Conservation (phyloP, 2,797 vertebrate genomes). For the Holocentrus rufus region DNA sequence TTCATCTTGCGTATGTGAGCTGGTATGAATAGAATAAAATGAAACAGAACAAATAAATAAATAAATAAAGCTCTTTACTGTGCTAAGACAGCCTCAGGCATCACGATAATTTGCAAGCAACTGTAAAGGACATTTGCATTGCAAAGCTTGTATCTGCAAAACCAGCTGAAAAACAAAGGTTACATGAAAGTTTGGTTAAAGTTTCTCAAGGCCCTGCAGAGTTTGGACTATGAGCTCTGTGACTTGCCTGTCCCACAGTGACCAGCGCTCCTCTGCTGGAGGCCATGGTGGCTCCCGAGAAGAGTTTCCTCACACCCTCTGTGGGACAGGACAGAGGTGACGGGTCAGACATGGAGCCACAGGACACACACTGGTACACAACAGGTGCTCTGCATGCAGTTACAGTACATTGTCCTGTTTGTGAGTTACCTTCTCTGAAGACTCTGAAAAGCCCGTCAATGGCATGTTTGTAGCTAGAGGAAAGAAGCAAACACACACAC, state of each 20-base stretch:
- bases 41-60: neutral
- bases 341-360: slow-evolving; percentile 27
- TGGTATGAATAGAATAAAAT: neutral
- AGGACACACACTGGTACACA: neutral
- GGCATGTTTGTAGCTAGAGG: slow-evolving; percentile 90
- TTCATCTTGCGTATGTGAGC: no score
- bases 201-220: neutral
- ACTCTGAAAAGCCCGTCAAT: slow-evolving; percentile 92
- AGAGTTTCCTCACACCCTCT: slow-evolving; percentile 94
- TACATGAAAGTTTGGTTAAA: neutral
- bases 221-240: neutral
- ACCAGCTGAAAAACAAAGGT: neutral
- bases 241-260: slow-evolving; percentile 84
- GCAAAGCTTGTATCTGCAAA: neutral
- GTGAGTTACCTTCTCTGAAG: slow-evolving; percentile 87
- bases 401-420: neutral
- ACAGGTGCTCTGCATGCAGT: neutral
- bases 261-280: slow-evolving; percentile 92
- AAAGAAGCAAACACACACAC: slow-evolving; percentile 23
- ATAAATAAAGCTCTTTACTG: neutral
- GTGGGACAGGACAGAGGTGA: slow-evolving; percentile 35
- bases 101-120: no score
- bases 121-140: no score
- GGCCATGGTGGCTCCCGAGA: slow-evolving; percentile 93
- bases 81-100: no score